phyloP scores from a whole-genome alignment of 2,888 invertebrate genomes.

The Athetis lepigone region DNA sequence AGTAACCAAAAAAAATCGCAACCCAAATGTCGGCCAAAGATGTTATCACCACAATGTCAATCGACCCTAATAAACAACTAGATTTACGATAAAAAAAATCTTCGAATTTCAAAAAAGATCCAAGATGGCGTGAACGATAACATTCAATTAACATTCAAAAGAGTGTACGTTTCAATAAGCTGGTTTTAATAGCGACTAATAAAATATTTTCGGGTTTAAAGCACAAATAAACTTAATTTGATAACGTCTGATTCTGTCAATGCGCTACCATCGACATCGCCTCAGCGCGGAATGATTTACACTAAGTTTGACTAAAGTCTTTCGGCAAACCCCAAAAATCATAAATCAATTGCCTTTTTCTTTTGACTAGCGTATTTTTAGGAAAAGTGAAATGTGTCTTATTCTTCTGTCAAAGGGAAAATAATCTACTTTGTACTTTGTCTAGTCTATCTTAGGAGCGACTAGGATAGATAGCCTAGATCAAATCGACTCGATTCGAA shows the following conservation, averaged over 20 bases:
- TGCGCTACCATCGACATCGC: no score
- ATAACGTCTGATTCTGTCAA: conserved; percentile 1
- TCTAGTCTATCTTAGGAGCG: no score
- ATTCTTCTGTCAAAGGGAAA: no score
- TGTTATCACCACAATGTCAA: conserved; percentile 65
- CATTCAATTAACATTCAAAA: conserved; percentile 71
- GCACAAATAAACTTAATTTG: conserved; percentile 11
- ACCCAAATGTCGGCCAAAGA: conserved; percentile 65
- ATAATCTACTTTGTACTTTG: no score
- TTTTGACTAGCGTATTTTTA: no score
- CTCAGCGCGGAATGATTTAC: no score
- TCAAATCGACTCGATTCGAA: no score
- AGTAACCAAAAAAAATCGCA: conserved; percentile 48
- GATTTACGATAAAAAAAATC: conserved; percentile 70
- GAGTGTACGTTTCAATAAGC: conserved; percentile 70
- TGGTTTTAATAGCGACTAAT: conserved; percentile 69
- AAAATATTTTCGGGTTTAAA: conserved; percentile 55
- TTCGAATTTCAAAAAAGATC: conserved; percentile 52
- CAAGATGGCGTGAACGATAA: conserved; percentile 77
- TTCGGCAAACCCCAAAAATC: no score
- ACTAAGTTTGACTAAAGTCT: no score
- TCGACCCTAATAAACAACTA: conserved; percentile 74
- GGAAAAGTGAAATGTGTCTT: no score
- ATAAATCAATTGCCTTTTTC: no score
- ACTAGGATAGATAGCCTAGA: no score